Conservation (phyloP, 2,888 invertebrate genomes). For the Amphiduros pacificus region DNA sequence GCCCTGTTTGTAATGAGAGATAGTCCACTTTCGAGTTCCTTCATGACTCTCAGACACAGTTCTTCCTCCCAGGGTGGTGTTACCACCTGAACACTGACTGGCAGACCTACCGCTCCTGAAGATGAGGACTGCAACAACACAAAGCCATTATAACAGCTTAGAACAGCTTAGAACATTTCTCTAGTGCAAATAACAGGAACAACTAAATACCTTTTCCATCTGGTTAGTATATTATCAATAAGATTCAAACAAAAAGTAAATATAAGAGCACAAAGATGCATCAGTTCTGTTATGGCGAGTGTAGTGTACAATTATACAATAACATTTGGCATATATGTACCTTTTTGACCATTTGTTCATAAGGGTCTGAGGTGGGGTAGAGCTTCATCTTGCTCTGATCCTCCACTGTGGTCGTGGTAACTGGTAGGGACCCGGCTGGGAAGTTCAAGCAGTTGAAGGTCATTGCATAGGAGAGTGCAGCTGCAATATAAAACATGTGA, state of each 20-base stretch:
- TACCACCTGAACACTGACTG: slow-evolving; percentile 59
- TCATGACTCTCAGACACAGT: slow-evolving; percentile 57
- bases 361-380: background rate
- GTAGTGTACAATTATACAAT: too few relatives aligned
- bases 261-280: too few relatives aligned
- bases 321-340: too few relatives aligned
- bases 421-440: slow-evolving; percentile 22
- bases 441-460: slow-evolving; percentile 21
- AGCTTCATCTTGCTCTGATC: background rate
- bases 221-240: too few relatives aligned
- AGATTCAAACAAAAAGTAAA: too few relatives aligned
- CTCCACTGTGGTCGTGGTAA: slow-evolving; percentile 16
- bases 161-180: too few relatives aligned
- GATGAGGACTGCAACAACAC: background rate
- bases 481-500: too few relatives aligned
- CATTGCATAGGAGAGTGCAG: slow-evolving; percentile 10
- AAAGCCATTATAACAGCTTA: background rate
- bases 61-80: slow-evolving; percentile 61
- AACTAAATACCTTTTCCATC: too few relatives aligned
- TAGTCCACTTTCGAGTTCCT: slow-evolving; percentile 47
- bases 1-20: too few relatives aligned
- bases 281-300: too few relatives aligned
- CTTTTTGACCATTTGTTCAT: background rate
- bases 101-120: slow-evolving; percentile 50
- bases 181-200: too few relatives aligned